Evolutionary conservation across 2,113 vertebrate species (phyloP).

Genomic region (Martes martes): DNA sequence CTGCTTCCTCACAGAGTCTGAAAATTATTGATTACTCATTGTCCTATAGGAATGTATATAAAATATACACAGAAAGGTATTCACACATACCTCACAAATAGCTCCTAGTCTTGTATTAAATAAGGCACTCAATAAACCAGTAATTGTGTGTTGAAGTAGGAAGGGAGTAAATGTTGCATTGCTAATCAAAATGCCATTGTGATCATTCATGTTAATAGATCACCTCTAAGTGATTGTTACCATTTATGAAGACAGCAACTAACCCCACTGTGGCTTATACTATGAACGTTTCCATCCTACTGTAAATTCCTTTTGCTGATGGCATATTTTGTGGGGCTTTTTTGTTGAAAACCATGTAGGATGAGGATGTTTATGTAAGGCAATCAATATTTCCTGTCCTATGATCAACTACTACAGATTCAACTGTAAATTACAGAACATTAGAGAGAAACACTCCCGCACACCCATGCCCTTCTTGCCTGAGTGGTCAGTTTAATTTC

Average conservation of each 20-base stretch:
- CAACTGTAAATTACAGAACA: neutral
- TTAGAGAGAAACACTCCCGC: neutral
- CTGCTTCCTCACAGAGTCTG: neutral
- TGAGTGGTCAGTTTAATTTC: neutral
- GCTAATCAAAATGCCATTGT: neutral
- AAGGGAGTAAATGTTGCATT: neutral
- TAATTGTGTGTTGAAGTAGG: neutral
- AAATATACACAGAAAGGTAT: neutral
- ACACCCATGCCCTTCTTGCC: neutral
- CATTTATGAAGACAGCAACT: neutral
- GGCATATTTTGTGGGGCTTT: neutral
- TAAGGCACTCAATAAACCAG: neutral
- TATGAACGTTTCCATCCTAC: neutral
- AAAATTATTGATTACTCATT: neutral
- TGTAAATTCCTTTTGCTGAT: neutral
- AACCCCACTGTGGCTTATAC: neutral
- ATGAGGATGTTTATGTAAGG: neutral
- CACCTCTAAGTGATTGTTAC: neutral
- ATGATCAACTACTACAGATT: neutral
- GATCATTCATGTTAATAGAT: neutral
- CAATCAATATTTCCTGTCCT: neutral
- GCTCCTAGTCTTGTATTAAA: neutral
- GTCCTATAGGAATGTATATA: neutral
- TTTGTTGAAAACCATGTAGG: neutral
- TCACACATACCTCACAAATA: neutral